phyloP scores from a whole-genome alignment of 2,113 vertebrate genomes.

The Entosphenus tridentatus region DNA sequence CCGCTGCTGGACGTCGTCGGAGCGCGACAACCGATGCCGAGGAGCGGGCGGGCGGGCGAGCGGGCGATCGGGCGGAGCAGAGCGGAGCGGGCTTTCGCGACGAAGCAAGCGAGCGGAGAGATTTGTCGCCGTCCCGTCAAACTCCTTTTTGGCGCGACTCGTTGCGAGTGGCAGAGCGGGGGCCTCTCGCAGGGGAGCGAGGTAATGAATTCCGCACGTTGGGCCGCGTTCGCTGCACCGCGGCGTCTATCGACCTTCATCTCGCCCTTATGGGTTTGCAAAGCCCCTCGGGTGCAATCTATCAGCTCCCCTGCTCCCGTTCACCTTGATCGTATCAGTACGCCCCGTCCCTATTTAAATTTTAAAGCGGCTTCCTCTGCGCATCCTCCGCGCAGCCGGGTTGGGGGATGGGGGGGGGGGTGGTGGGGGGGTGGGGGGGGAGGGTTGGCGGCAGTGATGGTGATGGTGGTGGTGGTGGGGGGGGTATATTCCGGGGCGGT shows the following conservation, averaged over 20 bases:
- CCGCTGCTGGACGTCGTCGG: no score
- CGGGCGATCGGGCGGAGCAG: no score
- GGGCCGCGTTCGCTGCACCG: neutral
- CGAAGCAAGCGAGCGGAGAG: no score
- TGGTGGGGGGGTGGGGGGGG: no score
- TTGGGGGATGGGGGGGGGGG: neutral
- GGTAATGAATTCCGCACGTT: constrained; percentile 3
- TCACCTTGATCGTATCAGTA: constrained; percentile 6
- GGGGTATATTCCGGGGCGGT: no score
- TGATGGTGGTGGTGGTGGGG: no score
- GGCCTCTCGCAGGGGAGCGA: neutral
- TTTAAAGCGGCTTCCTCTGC: neutral
- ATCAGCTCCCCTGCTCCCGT: constrained; percentile 4
- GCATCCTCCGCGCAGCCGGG: neutral
- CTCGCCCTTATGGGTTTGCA: constrained; percentile 4
- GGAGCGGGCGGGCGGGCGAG: no score
- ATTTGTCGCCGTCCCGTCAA: no score
- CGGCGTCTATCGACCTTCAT: constrained; percentile 4
- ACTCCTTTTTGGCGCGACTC: no score
- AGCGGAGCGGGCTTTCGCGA: no score
- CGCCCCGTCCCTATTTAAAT: constrained; percentile 5
- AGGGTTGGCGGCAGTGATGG: no score
- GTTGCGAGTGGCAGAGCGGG: neutral
- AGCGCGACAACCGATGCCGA: no score
- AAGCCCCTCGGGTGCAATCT: constrained; percentile 5